Evolutionary conservation across 1,140 invertebrate species (phyloP).

Genomic region (Cyclargus thomasi): DNA sequence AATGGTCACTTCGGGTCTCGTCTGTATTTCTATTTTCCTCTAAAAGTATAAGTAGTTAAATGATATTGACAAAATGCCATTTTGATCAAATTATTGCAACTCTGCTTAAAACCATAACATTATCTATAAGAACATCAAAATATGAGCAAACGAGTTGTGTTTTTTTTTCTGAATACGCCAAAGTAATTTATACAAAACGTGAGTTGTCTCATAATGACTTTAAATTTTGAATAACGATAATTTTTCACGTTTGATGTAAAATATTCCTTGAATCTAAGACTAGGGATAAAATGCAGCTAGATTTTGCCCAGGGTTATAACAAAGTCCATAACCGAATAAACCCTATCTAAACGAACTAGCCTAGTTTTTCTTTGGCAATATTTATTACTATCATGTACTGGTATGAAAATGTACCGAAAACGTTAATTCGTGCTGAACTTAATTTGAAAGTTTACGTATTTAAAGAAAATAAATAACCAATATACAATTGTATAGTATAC

Average conservation of each 20-base stretch:
- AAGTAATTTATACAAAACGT: background rate
- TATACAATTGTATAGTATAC: background rate
- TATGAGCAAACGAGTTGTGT: background rate
- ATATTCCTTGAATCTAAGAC: background rate
- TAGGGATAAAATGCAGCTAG: background rate
- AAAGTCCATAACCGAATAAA: conserved; percentile 14
- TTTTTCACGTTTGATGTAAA: background rate
- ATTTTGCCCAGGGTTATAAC: background rate
- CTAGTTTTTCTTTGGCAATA: conserved; percentile 65
- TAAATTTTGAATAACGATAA: background rate
- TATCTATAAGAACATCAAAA: background rate
- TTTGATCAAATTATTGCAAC: background rate
- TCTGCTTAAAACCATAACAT: background rate
- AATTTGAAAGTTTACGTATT: background rate
- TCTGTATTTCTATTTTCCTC: background rate
- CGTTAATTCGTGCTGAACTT: too few species aligned
- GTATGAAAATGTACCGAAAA: background rate
- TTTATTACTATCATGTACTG: conserved; percentile 12
- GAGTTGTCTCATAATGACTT: too few species aligned
- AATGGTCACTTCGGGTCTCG: background rate
- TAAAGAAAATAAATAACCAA: background rate
- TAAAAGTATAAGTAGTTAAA: background rate
- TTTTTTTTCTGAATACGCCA: background rate
- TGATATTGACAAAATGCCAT: background rate
- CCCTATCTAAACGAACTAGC: conserved; percentile 33